These are phyloP conservation scores for Homarus americanus DNA, from an alignment of 1,140 invertebrate species.

Conservation along the genomic window DNA sequence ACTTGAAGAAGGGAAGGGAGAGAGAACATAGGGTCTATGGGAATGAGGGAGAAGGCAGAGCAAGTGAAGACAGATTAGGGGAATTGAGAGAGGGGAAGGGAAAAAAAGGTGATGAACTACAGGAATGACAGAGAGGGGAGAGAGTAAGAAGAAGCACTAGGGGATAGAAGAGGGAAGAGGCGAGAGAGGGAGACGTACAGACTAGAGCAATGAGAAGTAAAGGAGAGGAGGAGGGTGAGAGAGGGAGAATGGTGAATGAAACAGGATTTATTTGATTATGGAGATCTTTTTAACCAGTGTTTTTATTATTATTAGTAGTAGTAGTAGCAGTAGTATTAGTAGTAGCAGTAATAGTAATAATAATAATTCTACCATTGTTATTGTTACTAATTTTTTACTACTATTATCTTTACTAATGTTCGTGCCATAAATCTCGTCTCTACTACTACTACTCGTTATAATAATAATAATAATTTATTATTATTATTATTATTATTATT, in stretches of 20 bases:
- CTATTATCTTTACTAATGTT: neutral
- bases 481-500: neutral
- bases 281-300: too few species aligned
- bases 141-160: neutral
- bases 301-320: neutral
- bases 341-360: neutral
- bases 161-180: too few species aligned
- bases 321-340: neutral
- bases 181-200: neutral
- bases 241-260: too few species aligned
- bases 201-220: neutral
- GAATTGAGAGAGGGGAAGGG: neutral
- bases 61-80: slow-evolving; percentile 6
- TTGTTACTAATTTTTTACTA: neutral
- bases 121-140: slow-evolving; percentile 3
- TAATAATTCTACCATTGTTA: neutral
- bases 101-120: neutral
- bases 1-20: neutral
- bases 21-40: neutral
- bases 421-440: too few species aligned
- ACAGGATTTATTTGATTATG: neutral
- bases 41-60: neutral
- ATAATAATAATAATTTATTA: neutral
- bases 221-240: neutral
- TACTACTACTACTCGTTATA: neutral